phyloP scores from a whole-genome alignment of 2,888 invertebrate genomes.

The Dicroscelio sp. region DNA sequence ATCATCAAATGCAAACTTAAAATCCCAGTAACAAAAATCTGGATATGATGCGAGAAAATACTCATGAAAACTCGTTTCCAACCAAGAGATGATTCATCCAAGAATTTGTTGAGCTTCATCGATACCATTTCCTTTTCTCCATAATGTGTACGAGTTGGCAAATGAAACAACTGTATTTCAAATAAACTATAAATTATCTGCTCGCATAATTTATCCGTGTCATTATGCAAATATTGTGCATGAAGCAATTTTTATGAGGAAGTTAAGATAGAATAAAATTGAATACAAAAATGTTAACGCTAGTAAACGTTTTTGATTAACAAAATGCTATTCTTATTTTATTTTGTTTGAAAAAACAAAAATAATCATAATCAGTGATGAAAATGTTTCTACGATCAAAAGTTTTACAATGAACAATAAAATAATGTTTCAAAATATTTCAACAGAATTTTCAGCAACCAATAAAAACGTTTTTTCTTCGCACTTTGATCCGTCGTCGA shows the following conservation, averaged over 20 bases:
- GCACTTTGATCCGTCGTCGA: conserved; percentile 25
- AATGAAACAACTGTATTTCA: conserved; percentile 4
- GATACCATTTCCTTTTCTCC: conserved; percentile 29
- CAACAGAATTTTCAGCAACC: not conserved
- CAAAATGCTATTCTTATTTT: no score
- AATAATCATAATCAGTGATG: not conserved
- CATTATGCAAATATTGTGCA: not conserved
- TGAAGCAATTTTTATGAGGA: no score
- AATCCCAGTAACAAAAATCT: conserved; percentile 7
- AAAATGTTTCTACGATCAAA: not conserved
- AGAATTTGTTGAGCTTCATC: conserved; percentile 24
- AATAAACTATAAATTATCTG: conserved; percentile 20
- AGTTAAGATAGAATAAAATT: not conserved
- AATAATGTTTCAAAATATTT: no score
- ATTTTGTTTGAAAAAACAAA: no score
- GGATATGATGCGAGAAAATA: not conserved
- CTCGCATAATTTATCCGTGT: not conserved
- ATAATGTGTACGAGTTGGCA: conserved; percentile 18
- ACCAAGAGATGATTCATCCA: conserved; percentile 27
- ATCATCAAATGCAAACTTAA: not conserved
- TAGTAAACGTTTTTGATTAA: no score
- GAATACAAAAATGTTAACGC: not conserved
- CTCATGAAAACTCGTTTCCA: conserved; percentile 1
- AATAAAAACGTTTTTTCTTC: conserved; percentile 21
- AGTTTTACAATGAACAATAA: not conserved